Evolutionary conservation across 2,888 invertebrate genomes (phyloP).

Genomic region (Baccha elongata): DNA sequence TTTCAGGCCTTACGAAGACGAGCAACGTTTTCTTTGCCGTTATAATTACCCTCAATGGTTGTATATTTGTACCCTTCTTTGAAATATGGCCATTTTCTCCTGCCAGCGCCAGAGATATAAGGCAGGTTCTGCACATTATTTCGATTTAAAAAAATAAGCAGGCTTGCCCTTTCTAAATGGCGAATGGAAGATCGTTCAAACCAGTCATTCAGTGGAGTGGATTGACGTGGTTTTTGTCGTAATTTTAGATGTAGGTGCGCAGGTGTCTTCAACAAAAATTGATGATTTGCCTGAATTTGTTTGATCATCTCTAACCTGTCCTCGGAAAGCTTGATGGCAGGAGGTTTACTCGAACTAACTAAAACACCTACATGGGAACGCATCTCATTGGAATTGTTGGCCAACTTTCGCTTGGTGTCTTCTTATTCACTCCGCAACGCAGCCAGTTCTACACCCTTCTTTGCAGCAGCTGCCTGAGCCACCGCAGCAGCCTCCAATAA

Average conservation of each 20-base stretch:
- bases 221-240: not conserved
- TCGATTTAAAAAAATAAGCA: not conserved
- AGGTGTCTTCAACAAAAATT: not conserved
- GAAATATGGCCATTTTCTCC: not conserved
- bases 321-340: not conserved
- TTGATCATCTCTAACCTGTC: not conserved
- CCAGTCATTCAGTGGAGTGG: not conserved
- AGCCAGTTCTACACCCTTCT: not conserved
- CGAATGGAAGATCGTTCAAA: not conserved
- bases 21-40: not conserved
- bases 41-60: not conserved
- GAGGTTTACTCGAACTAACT: not conserved
- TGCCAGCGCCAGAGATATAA: not conserved
- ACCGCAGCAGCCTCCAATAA: constrained; percentile 6
- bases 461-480: not conserved
- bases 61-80: not conserved
- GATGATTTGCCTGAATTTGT: too few species aligned
- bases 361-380: too few species aligned
- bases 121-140: not conserved
- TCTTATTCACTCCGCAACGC: not conserved
- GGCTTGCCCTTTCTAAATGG: not conserved
- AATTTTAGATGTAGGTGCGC: too few species aligned
- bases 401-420: not conserved
- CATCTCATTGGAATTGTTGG: not conserved
- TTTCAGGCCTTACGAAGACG: not conserved